These are phyloP conservation scores for Synodontis membranacea DNA, from an alignment of 2,113 vertebrate species.

Conservation along the genomic window DNA sequence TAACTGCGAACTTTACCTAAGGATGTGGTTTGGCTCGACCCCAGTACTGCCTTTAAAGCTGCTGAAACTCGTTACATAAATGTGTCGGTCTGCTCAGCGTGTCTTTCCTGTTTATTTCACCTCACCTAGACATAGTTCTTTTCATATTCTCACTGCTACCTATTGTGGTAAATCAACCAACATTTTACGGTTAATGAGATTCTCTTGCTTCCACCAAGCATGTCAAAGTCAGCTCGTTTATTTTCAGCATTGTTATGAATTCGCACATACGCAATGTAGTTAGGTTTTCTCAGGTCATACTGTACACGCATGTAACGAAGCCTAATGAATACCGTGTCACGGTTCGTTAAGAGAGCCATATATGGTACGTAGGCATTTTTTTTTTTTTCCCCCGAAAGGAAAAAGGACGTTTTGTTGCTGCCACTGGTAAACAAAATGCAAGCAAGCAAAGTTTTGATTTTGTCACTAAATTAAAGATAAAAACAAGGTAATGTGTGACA, in stretches of 20 bases:
- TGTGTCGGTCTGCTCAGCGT: too few species aligned
- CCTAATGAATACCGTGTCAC: not conserved
- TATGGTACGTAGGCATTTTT: too few species aligned
- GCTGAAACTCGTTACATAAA: not conserved
- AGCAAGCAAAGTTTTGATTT: too few species aligned
- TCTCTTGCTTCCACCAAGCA: not conserved
- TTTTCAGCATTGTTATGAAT: not conserved
- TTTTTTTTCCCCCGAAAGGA: too few species aligned
- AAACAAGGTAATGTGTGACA: too few species aligned
- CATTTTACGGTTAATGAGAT: not conserved
- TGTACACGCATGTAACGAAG: not conserved
- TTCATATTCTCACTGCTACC: not conserved
- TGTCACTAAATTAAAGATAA: too few species aligned
- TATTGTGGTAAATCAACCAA: not conserved
- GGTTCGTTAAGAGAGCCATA: too few species aligned
- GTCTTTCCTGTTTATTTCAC: constrained; percentile 8
- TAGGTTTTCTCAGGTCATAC: not conserved
- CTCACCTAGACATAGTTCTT: not conserved
- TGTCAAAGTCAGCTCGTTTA: not conserved
- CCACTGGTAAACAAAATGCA: too few species aligned
- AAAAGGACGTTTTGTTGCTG: too few species aligned
- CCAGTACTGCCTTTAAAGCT: not conserved
- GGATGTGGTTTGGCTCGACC: not conserved
- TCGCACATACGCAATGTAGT: not conserved
- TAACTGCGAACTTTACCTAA: not conserved